Evolutionary conservation across 2,113 vertebrate species (phyloP).

Genomic region (Pteruthius melanotis): DNA sequence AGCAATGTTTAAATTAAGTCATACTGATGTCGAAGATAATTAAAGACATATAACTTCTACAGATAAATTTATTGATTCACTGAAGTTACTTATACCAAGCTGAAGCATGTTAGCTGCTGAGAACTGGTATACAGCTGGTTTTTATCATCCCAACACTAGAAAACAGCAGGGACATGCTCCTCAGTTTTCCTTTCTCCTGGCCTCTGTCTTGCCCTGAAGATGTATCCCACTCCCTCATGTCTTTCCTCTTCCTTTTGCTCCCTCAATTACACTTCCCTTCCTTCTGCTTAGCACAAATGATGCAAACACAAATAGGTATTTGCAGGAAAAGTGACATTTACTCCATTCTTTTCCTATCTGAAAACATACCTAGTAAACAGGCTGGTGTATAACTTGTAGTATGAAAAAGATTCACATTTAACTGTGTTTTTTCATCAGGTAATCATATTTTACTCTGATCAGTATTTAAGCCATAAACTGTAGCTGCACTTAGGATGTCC

Average conservation of each 20-base stretch:
- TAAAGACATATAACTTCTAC: conserved; percentile 30
- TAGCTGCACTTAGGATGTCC: background rate
- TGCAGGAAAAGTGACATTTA: background rate
- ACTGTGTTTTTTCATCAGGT: background rate
- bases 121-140: conserved; percentile 25
- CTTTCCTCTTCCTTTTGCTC: conserved; percentile 2
- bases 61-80: conserved; percentile 25
- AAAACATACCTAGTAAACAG: background rate
- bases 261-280: background rate
- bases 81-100: background rate
- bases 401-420: background rate
- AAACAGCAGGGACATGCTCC: conserved; percentile 38
- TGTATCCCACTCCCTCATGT: background rate
- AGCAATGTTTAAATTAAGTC: conserved; percentile 48
- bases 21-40: conserved; percentile 42
- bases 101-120: background rate
- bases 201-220: conserved; percentile 34
- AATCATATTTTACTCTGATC: background rate
- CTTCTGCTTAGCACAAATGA: background rate
- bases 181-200: conserved; percentile 35
- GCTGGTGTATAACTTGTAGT: background rate
- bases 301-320: background rate
- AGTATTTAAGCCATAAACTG: background rate
- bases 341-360: background rate
- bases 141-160: conserved; percentile 44